Evolutionary conservation across 2,113 vertebrate species (phyloP).

Genomic region (Eclectus roratus): DNA sequence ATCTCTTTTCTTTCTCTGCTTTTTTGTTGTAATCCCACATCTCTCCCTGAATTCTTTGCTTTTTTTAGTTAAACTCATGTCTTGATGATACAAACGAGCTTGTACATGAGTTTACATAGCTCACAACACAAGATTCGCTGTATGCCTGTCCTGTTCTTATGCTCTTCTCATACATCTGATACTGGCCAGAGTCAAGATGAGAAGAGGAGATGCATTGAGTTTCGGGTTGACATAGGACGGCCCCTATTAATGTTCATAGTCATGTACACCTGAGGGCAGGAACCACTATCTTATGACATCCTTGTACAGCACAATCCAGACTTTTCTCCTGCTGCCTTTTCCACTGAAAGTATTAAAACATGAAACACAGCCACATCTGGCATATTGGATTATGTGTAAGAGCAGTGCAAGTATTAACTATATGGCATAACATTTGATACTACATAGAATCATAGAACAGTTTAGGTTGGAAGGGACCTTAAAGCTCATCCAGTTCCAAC

Average conservation of each 20-base stretch:
- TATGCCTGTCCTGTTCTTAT: not conserved
- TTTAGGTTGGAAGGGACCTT: not conserved
- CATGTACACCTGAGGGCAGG: not conserved
- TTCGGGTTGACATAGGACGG: not conserved
- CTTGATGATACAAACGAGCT: not conserved
- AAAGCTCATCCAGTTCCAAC: not conserved
- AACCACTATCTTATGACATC: not conserved
- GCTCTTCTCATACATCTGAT: not conserved
- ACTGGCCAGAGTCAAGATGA: not conserved
- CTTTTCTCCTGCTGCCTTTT: not conserved
- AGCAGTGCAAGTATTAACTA: not conserved
- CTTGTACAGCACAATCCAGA: not conserved
- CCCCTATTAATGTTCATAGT: not conserved
- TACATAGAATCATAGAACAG: not conserved
- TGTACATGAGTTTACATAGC: not conserved
- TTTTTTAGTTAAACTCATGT: not conserved
- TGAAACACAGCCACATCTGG: not conserved
- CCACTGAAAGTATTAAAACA: not conserved
- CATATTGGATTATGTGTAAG: not conserved
- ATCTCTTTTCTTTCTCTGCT: not conserved
- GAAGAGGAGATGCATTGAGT: not conserved
- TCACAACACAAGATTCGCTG: not conserved
- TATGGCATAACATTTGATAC: rapidly evolving
- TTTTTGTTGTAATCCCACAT: not conserved
- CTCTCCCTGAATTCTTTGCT: not conserved